Evolutionary conservation across 2,888 invertebrate species (phyloP), one percentile per base, ranked within the genome.

Genomic region (Gymnosoma rotundatum): DNA sequence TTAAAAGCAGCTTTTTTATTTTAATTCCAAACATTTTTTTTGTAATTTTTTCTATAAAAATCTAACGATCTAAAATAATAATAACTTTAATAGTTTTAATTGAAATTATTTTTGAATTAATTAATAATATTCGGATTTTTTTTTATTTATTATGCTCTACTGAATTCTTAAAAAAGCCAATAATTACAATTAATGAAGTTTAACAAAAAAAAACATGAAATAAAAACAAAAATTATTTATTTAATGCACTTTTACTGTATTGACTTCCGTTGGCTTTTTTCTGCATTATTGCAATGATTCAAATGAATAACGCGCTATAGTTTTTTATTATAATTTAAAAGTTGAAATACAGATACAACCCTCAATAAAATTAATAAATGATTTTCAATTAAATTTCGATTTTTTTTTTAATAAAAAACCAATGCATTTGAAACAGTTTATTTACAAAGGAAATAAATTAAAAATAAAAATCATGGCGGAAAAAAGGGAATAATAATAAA

Each of bases 301-400:
- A 20, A 69, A 10, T 52, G 38, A 16, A 21, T 32, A 16, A 45
- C 7, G 12, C 38, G 21, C 2, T 7, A 1, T 10, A 1, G 7
- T 58, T 56, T 56, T 45, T 18, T 21, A 32, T 50, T 38, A 14
- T 36, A 32, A 32, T 32, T 32, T 60, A 16, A 25, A 54, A 54
- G 25, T 32, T 9, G n/a, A 18, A 63, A 60, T 12, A 54, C 25
- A 56, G 16, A 48, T 25, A 14, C 4, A 38, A 73, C 32, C 32
- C 18, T 42, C 16, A 60, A 54, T 9, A 32, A 25, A 73, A 73
- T 79, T 54, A 66, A 66, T 79, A 58, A 73, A 79, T 52, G 66
- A 66, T 21, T 79, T 73, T 74, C 61, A 80, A 80, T 79, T 80
- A 80, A 79, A 67, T 38, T 48, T 3, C 7, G 3, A 25, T 25